Evolutionary conservation across 2,113 vertebrate species (phyloP), one percentile per base, ranked within the genome.

Genomic region (Pogonocichla stellata): DNA sequence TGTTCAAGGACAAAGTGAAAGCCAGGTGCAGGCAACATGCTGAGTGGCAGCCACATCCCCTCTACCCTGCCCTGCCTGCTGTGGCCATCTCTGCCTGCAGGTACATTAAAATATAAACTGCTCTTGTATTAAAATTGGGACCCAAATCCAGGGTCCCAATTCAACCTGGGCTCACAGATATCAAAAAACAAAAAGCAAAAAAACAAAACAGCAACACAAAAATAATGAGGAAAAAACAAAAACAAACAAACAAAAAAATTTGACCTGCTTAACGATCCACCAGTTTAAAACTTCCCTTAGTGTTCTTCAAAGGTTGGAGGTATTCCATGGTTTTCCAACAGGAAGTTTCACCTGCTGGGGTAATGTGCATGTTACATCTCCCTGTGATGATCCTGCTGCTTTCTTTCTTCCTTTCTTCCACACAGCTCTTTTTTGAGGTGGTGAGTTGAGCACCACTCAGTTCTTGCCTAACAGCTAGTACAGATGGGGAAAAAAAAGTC

Each of bases 101-200:
- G 28, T 8, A 50, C 57, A 45, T 12, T 34, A 36, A 31, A 80
- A 66, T 19, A 6, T 8, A 56, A 56, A 60, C 23, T 28, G 19
- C 40, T 78, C 23, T 58, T 14, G 0, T 12, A 9, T 6, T 10
- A n/a, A 36, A 62, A 43, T 0, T 5, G 24, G 23, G 5, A 54
- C 33, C 18, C 20, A 14, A 31, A 2, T 25, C 38, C 51, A 54
- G 40, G 25, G 6, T 47, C 12, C 33, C 18, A 60, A 20, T 10
- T 17, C 20, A 15, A 2, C 3, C 40, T 33, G 36, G 23, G 74
- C n/a, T 81, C 60, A 36, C 24, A 70, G 71, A 48, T 24, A 48
- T 19, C 6, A 62, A 29, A 40, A 74, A 54, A 3, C 4, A n/a
- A 51, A 29, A 29, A 36, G 3, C 10, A 54, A 14, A 42, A 42